These are phyloP conservation scores for Neosalanx taihuensis DNA, from an alignment of 2,797 vertebrate genomes.

Conservation along the genomic window DNA sequence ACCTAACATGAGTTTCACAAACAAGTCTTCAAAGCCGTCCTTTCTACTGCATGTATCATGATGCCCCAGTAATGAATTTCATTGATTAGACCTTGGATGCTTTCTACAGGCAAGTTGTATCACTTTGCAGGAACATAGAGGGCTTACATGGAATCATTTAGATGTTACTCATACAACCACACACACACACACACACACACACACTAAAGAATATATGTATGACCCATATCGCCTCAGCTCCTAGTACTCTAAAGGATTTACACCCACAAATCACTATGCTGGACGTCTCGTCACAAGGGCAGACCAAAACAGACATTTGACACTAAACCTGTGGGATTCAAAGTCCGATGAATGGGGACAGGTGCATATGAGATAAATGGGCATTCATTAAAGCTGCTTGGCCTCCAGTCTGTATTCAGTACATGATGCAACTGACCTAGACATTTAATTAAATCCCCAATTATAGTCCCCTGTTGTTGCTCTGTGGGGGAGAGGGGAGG, in stretches of 20 bases:
- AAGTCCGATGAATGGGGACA: constrained; percentile 19
- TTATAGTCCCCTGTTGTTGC: constrained; percentile 38
- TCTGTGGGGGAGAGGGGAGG: not conserved
- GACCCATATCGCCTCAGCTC: not conserved
- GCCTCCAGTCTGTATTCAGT: constrained; percentile 45
- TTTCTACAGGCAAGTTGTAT: not conserved
- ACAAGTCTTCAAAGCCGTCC: not conserved
- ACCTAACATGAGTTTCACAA: not conserved
- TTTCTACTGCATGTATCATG: not conserved
- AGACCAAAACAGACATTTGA: not conserved
- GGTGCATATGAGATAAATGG: constrained; percentile 37
- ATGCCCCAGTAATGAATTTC: not conserved
- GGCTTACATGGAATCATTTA: not conserved
- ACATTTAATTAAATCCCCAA: constrained; percentile 48
- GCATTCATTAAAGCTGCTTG: constrained; percentile 36
- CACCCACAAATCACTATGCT: not conserved
- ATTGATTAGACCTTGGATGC: not conserved
- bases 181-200: not conserved
- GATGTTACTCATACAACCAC: not conserved
- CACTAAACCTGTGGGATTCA: not conserved
- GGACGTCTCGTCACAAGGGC: not conserved
- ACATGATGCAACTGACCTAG: constrained; percentile 45
- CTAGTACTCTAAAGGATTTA: not conserved
- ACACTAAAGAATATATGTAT: not conserved
- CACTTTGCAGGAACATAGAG: not conserved